A percentile compares a stretch with the other conserved stretches of the same genome.
phyloP scores from a whole-genome alignment of 2,888 invertebrate species.

The Nycteola revayana region DNA sequence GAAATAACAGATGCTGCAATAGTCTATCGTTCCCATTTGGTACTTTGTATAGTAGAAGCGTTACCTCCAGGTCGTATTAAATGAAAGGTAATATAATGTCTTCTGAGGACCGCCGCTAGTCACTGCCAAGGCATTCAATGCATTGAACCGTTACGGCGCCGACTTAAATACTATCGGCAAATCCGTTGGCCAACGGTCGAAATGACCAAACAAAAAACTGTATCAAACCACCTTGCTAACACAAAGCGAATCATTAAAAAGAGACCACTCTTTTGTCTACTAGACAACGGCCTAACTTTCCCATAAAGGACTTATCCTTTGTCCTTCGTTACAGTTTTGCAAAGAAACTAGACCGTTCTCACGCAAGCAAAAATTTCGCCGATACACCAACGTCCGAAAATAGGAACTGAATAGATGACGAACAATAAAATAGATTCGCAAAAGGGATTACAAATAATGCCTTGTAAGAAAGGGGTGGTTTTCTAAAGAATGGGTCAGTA shows the following conservation, averaged over 20 bases:
- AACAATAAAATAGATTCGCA: slow-evolving; percentile 82
- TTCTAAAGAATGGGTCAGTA: slow-evolving; percentile 69
- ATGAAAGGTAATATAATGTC: too few relatives aligned
- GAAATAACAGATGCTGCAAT: too few relatives aligned
- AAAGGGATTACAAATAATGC: slow-evolving; percentile 83
- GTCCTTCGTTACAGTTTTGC: slow-evolving; percentile 73
- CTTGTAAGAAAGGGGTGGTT: slow-evolving; percentile 75
- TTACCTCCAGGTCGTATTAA: too few relatives aligned
- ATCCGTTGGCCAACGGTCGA: slow-evolving; percentile 78
- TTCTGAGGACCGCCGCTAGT: slow-evolving; percentile 4
- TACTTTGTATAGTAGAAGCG: too few relatives aligned
- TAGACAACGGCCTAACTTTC: slow-evolving; percentile 63
- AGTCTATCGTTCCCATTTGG: too few relatives aligned
- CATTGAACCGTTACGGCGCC: slow-evolving; percentile 47
- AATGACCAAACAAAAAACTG: slow-evolving; percentile 67
- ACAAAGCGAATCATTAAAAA: slow-evolving; percentile 80
- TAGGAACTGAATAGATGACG: slow-evolving; percentile 56
- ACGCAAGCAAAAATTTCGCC: slow-evolving; percentile 77
- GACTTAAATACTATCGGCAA: slow-evolving; percentile 74
- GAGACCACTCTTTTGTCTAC: slow-evolving; percentile 75
- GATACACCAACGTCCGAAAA: slow-evolving; percentile 65
- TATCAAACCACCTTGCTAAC: slow-evolving; percentile 61
- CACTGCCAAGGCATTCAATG: slow-evolving; percentile 17
- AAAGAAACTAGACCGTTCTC: slow-evolving; percentile 79
- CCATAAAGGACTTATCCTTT: slow-evolving; percentile 57